phyloP scores from a whole-genome alignment of 2,113 vertebrate genomes.

The Butastur rufipennis region DNA sequence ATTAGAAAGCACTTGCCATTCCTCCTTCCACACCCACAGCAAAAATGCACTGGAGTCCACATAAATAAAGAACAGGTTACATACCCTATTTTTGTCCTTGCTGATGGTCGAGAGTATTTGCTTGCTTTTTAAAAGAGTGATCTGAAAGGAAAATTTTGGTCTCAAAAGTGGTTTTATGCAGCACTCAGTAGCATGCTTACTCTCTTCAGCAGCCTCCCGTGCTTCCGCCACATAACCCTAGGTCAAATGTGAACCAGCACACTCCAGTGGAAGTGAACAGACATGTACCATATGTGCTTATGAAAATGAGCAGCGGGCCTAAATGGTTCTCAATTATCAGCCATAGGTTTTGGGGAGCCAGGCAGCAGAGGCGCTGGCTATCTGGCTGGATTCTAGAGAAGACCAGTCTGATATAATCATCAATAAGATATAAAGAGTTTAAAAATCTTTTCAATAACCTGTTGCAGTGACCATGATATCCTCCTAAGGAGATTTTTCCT shows the following conservation, averaged over 20 bases:
- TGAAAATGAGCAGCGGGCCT: not conserved
- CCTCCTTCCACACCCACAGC: not conserved
- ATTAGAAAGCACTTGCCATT: not conserved
- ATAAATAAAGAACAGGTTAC: not conserved
- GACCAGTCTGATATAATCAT: not conserved
- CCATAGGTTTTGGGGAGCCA: not conserved
- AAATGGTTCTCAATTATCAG: not conserved
- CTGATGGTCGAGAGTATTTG: not conserved
- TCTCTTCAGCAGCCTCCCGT: not conserved
- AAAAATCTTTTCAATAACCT: not conserved
- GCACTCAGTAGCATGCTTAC: not conserved
- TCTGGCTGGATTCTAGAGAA: not conserved
- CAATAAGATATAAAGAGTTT: not conserved
- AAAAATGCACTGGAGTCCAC: not conserved
- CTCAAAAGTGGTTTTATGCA: not conserved
- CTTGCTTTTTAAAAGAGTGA: not conserved
- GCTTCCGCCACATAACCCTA: not conserved
- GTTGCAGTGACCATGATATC: not conserved
- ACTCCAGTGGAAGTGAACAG: not conserved
- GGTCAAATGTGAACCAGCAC: not conserved
- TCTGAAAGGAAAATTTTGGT: not conserved
- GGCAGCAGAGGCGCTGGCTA: not conserved
- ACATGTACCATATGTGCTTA: not conserved
- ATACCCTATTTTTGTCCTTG: not conserved
- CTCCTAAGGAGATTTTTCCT: not conserved